Evolutionary conservation across 2,888 invertebrate genomes (phyloP), one percentile per base, ranked within the genome.

Genomic region (Auanema sp.): DNA sequence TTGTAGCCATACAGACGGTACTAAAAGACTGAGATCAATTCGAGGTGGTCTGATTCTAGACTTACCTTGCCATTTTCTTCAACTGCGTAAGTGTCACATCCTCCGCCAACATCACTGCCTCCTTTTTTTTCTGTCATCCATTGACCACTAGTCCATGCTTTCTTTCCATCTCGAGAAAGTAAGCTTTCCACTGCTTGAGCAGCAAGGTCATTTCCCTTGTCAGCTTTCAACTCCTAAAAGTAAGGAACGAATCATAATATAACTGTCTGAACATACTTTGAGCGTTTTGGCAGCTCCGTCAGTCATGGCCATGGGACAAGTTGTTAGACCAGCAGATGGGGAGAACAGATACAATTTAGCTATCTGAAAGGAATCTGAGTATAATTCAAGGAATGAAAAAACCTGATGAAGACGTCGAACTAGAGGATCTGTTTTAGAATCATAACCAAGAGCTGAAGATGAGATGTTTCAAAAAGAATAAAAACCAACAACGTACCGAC

Each of bases 81-180:
- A 4, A 70, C 71, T 1, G 79, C 79, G 57, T 76, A 77, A 1
- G 78, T 79, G 52, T 79, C 79, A 50, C 74, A 75, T 64, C 66
- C 87, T 64, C 82, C 80, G 4, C 85, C 87, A n/a, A 88, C 88
- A 84, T 88, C 88, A 43, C 87, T 87, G 2, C 88, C 88, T 41
- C 88, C 88, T 69, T 81, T 79, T 68, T 86, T 84, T 73, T 88
- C 88, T 0, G 88, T 88, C 88, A 88, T 88, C 88, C 88, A 88
- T 76, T 88, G 88, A 0, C 88, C 88, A 60, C 87, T 87, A 0
- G 88, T 88, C 88, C 88, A 88, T 71, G 88, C 87, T 42, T 79
- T 68, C 3, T 73, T 53, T 14, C 68, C 68, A 52, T 74, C 71
- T 18, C 71, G 24, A 24, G 51, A 56, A 23, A 51, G 56, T 2